Evolutionary conservation across 2,797 vertebrate species (phyloP).

Genomic region (Anabacerthia variegaticeps): DNA sequence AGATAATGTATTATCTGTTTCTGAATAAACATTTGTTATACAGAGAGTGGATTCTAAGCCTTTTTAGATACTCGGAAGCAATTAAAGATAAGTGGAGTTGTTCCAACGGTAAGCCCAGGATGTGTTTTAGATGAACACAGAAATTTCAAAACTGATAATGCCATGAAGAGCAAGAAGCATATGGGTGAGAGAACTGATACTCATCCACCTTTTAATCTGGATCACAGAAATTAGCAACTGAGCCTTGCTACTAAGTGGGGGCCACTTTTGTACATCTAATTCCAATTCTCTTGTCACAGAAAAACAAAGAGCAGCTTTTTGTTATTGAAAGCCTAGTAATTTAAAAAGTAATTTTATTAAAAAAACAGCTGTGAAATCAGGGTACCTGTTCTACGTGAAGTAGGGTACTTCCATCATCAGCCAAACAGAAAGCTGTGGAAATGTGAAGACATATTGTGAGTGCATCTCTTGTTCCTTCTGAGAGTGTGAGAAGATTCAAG

Average conservation of each 20-base stretch:
- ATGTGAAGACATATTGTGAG: not conserved
- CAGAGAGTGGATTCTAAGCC: constrained; percentile 59
- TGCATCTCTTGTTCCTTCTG: not conserved
- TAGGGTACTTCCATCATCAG: not conserved
- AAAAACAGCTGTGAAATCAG: not conserved
- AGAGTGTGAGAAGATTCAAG: not conserved
- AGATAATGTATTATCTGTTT: constrained; percentile 72
- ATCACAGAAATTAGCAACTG: not conserved
- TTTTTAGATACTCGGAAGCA: constrained; percentile 1
- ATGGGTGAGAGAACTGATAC: not conserved
- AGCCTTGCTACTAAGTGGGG: not conserved
- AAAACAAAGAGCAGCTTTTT: not conserved
- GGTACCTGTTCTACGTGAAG: not conserved
- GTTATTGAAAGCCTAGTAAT: not conserved
- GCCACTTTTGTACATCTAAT: not conserved
- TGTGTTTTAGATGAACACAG: not conserved
- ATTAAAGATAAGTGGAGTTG: not conserved
- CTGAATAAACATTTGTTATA: constrained; percentile 83
- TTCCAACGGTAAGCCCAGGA: rapidly evolving
- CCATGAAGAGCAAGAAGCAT: not conserved
- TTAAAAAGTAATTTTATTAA: not conserved
- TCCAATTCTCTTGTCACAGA: not conserved
- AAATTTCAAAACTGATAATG: not conserved
- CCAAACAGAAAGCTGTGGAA: not conserved
- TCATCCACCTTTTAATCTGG: not conserved